Base-by-base conservation (phyloP, 2,113 vertebrate genomes). In the Phycodurus eques region DNA sequence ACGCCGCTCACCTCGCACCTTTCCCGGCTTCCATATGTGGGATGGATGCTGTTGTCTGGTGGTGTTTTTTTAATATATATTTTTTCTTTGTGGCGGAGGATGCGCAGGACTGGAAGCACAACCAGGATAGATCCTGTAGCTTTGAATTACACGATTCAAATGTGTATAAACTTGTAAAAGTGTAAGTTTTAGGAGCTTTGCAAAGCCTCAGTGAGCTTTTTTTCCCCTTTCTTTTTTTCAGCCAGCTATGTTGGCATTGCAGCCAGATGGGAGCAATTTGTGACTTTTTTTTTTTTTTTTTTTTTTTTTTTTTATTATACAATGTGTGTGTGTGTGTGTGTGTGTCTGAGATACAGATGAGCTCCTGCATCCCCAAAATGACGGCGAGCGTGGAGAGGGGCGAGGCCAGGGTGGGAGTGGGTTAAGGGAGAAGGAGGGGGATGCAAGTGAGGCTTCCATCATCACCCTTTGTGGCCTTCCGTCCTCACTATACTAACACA, bases 351-450 rank as follows among this genome's bases (percentile, higher is more conserved):
- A 79, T 69, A 76, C 51, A 59, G 80, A 82, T 79, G 82, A 83
- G 80, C 72, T 64, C 71, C 84, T 80, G 81, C 84, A 81, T 86
- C 84, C 82, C 77, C 54, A 57, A 76, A 77, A 27, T 44, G 80
- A 76, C 70, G 75, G 33, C 72, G 67, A 72, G 35, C 69, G 70
- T 68, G 80, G 68, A 85, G 78, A 87, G 87, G 85, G 85, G 88
- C 87, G 88, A 90, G 88, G 88, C 87, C 78, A 62, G 27, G 14
- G 7, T 22, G 33, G 5, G 51, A 13, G 9, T 44, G 44, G 13
- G 71, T 12, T 17, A 19, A 5, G 27, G 33, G 44, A 9, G 43
- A n/a, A 31, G 65, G n/a, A 43, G n/a, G n/a, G 39, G 53, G 51
- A 3, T 10, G 1, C 27, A 39, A 14, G 49, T 68, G 31, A 57